Percentiles rank a stretch among this genome's conserved stretches.
These are phyloP conservation scores for Prunella strophiata DNA, from an alignment of 2,797 vertebrate species.

Conservation along the genomic window DNA sequence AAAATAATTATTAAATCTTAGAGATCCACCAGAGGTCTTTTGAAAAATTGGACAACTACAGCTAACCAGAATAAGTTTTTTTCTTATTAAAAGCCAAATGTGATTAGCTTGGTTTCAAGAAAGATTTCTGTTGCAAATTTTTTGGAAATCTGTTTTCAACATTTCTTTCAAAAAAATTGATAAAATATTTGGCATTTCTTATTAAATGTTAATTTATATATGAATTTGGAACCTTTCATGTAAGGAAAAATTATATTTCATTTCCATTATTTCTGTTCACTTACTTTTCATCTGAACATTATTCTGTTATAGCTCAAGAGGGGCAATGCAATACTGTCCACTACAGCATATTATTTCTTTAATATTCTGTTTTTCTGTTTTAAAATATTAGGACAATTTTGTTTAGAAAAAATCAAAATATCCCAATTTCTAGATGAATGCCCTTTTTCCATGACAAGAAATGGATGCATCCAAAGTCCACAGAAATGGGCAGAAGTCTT, in stretches of 20 bases:
- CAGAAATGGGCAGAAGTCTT: not conserved
- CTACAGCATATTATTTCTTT: fast-evolving
- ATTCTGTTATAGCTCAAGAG: not conserved
- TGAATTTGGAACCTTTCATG: not conserved
- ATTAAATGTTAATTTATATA: not conserved
- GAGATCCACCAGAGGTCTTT: not conserved
- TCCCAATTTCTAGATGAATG: not conserved
- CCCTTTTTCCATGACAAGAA: not conserved
- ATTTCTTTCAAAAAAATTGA: not conserved
- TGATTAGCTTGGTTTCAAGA: not conserved
- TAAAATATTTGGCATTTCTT: not conserved
- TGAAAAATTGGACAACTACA: not conserved
- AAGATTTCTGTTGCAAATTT: not conserved
- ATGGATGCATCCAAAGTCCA: not conserved
- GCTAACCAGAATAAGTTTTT: not conserved
- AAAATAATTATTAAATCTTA: not conserved
- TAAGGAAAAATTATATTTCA: not conserved
- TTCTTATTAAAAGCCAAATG: not conserved
- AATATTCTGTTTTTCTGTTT: not conserved
- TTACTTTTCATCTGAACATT: not conserved
- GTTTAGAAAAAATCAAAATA: not conserved
- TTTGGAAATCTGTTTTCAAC: not conserved
- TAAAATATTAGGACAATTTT: not conserved
- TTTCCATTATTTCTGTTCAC: not conserved
- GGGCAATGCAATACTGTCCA: not conserved